These are phyloP conservation scores for Fundulus diaphanus DNA, from an alignment of 2,797 vertebrate species.

Conservation along the genomic window DNA sequence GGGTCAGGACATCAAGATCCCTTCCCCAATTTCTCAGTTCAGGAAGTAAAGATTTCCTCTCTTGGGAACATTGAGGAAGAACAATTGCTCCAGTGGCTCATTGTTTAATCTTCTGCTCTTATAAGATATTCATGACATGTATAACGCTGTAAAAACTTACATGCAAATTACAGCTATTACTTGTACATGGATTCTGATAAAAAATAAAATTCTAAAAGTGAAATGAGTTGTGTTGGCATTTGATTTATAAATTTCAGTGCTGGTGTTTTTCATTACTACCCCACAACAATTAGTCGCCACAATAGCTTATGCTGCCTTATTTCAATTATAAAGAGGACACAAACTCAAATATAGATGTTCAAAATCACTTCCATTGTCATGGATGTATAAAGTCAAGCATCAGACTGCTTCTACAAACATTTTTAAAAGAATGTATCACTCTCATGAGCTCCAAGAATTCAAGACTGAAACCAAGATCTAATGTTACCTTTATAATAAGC, in stretches of 20 bases:
- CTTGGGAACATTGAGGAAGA: slow-evolving; percentile 31
- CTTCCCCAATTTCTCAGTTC: slow-evolving; percentile 86
- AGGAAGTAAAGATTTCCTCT: slow-evolving; percentile 78
- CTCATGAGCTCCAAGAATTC: too few relatives aligned
- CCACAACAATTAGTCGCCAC: too few relatives aligned
- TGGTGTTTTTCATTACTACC: background rate
- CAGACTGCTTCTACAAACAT: too few relatives aligned
- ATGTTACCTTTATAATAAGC: too few relatives aligned
- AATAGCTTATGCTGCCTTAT: too few relatives aligned
- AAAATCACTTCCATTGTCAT: too few relatives aligned
- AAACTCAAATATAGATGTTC: too few relatives aligned
- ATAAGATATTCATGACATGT: slow-evolving; percentile 20
- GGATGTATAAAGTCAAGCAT: too few relatives aligned
- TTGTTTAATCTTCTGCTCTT: slow-evolving; percentile 53
- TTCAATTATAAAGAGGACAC: too few relatives aligned
- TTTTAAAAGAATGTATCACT: too few relatives aligned
- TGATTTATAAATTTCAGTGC: background rate
- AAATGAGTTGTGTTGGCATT: slow-evolving; percentile 2
- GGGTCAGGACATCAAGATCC: slow-evolving; percentile 91
- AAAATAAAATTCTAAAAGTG: slow-evolving; percentile 42
- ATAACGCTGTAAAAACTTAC: slow-evolving; percentile 23
- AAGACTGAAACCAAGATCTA: too few relatives aligned
- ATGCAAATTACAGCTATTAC: slow-evolving; percentile 27
- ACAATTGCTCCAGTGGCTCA: slow-evolving; percentile 49
- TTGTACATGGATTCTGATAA: slow-evolving; percentile 38